Percentiles rank a stretch among this genome's conserved stretches.
Conservation (phyloP, 2,797 vertebrate species). For the Leptoclinus maculatus region DNA sequence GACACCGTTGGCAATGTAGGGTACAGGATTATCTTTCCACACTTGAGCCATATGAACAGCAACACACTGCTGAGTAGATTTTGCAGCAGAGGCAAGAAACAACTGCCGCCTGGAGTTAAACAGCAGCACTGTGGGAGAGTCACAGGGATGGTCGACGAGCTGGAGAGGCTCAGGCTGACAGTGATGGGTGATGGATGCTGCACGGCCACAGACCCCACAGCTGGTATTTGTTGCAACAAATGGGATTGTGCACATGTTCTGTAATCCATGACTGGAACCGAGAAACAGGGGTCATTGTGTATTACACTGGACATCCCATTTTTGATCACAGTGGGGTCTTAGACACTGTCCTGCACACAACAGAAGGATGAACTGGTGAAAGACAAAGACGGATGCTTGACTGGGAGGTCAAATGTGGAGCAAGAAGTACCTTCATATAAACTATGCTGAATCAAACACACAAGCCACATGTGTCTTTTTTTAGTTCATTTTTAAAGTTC, state of each 20-base stretch:
- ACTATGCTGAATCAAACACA: not conserved
- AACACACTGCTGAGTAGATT: constrained; percentile 39
- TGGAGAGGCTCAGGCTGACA: constrained; percentile 53
- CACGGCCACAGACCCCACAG: constrained; percentile 40
- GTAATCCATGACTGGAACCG: constrained; percentile 54
- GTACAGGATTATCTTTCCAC: constrained; percentile 15
- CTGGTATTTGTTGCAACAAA: constrained; percentile 68
- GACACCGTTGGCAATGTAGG: constrained; percentile 20
- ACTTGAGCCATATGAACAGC: constrained; percentile 34
- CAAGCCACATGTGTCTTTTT: no score
- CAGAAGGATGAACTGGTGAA: not conserved
- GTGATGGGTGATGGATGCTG: constrained; percentile 62
- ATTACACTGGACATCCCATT: constrained; percentile 30
- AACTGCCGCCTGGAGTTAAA: constrained; percentile 45
- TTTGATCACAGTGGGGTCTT: constrained; percentile 21
- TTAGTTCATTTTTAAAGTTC: not conserved
- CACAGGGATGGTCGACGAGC: constrained; percentile 31
- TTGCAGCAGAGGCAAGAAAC: constrained; percentile 29
- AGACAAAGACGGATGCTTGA: not conserved
- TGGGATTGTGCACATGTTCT: constrained; percentile 63
- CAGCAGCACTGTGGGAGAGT: constrained; percentile 38
- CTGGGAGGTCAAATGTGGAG: not conserved
- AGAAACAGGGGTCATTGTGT: constrained; percentile 39
- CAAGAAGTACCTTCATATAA: not conserved
- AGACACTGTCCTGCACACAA: constrained; percentile 1